Base-by-base conservation (phyloP, 2,113 vertebrate genomes). In the Progne subis region DNA sequence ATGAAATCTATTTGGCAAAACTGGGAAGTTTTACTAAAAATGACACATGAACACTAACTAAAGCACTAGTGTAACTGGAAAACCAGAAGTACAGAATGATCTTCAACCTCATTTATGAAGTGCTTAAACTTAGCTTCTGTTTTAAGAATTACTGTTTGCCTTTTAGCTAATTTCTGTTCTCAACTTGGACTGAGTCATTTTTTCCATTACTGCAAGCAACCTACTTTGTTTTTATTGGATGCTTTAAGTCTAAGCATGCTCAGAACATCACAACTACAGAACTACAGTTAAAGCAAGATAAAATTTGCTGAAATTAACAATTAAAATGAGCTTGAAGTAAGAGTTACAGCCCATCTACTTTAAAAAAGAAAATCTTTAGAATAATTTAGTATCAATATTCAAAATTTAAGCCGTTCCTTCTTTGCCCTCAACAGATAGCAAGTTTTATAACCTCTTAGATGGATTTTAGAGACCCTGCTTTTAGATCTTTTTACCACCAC, bases 171-270 rank as follows among this genome's bases (percentile, higher is more conserved):
- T 82, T 96, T 96, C 85, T 94, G 80, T 70, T 86, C 76, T 90
- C 64, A 88, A 21, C 68, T 92, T 46, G 21, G 43, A 86, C 72
- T 39, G 88, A 95, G 86, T 96, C 47, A 96, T 86, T 92, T 96
- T 96, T 96, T 97, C 96, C 96, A 93, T 96, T 96, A 96, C 94
- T 88, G 76, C 37, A 86, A 90, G 88, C 41, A 88, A 88, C 72
- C 44, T 82, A 74, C 78, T 80, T 95, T 92, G 79, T 93, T 97
- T 96, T 96, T 92, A 90, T 86, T 96, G 94, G 94, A 92, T 81
- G 52, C 60, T 86, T 93, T 64, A 56, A 78, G 59, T 52, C 43
- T 44, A 83, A 83, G 82, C 49, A 67, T 63, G 68, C 94, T 94
- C 61, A 93, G 76, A 93, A 90, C 47, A 70, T 41, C 59, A 70